Percentiles rank a stretch among this genome's conserved stretches.
Conservation (phyloP, 1,140 invertebrate species). For the Grapholita molesta region DNA sequence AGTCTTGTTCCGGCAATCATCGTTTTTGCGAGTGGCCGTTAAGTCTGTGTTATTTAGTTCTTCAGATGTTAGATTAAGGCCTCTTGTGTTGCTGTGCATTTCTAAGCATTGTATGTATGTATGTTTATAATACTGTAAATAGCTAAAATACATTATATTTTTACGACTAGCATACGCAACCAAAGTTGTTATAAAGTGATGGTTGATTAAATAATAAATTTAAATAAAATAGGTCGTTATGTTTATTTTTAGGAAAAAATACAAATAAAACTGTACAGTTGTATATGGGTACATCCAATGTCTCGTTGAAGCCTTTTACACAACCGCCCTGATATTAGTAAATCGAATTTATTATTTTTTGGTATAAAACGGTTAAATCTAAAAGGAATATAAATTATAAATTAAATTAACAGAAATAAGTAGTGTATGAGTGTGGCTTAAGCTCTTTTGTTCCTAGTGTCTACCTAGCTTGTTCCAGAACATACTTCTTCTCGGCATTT, state of each 20-base stretch:
- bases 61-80: constrained; percentile 64
- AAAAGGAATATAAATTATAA: constrained; percentile 33
- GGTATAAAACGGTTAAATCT: constrained; percentile 44
- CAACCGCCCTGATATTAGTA: constrained; percentile 69
- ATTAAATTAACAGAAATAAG: constrained; percentile 38
- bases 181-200: constrained; percentile 78
- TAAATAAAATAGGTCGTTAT: constrained; percentile 67
- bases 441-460: constrained; percentile 62
- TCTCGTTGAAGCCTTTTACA: constrained; percentile 60
- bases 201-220: constrained; percentile 74
- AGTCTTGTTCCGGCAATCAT: constrained; percentile 52
- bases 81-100: constrained; percentile 75
- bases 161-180: constrained; percentile 77
- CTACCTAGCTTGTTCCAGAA: constrained; percentile 49
- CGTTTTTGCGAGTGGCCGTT: constrained; percentile 60
- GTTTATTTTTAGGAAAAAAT: constrained; percentile 68
- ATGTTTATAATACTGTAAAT: constrained; percentile 74
- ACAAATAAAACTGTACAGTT: constrained; percentile 50
- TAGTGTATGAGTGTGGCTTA: constrained; percentile 46
- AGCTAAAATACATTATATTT: constrained; percentile 76
- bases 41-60: constrained; percentile 74
- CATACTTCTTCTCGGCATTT: constrained; percentile 48
- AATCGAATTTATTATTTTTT: constrained; percentile 69
- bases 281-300: constrained; percentile 53
- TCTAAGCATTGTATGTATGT: constrained; percentile 74